These are phyloP conservation scores for Oxygymnocypris stewartii DNA, from an alignment of 2,113 vertebrate genomes.

Conservation along the genomic window DNA sequence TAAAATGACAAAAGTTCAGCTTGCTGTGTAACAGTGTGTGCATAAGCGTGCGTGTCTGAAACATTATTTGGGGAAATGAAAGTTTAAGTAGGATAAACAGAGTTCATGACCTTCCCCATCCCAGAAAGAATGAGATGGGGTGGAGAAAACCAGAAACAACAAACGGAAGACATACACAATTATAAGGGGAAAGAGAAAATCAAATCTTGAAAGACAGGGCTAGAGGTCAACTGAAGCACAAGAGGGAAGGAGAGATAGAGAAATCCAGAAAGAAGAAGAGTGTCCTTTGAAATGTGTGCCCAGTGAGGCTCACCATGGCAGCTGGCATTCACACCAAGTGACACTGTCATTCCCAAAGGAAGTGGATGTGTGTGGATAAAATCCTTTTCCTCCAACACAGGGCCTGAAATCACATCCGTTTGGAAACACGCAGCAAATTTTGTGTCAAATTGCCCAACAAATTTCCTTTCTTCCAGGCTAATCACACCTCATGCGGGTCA, in stretches of 20 bases:
- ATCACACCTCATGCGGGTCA: conserved; percentile 34
- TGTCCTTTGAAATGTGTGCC: conserved; percentile 46
- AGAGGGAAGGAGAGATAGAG: conserved; percentile 20
- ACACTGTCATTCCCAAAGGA: conserved; percentile 56
- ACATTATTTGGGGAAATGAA: conserved; percentile 55
- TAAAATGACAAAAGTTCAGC: conserved; percentile 17
- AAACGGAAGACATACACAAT: background rate
- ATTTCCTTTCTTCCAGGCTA: conserved; percentile 10
- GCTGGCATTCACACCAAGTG: conserved; percentile 44
- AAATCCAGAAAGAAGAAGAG: conserved; percentile 38
- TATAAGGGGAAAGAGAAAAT: conserved; percentile 34
- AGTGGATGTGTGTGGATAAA: conserved; percentile 51
- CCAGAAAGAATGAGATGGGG: conserved; percentile 3
- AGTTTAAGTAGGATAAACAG: conserved; percentile 52
- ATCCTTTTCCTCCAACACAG: conserved; percentile 31
- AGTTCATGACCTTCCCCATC: conserved; percentile 52
- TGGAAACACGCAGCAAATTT: background rate
- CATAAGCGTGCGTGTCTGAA: conserved; percentile 33
- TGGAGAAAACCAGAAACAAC: conserved; percentile 31
- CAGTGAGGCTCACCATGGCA: conserved; percentile 50
- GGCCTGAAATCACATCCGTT: conserved; percentile 14
- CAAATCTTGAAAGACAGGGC: conserved; percentile 24
- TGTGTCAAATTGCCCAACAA: conserved; percentile 2
- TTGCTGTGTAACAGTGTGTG: background rate
- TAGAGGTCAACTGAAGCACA: conserved; percentile 2